Conservation (phyloP, 2,888 invertebrate species). For the Camponotus fellah region DNA sequence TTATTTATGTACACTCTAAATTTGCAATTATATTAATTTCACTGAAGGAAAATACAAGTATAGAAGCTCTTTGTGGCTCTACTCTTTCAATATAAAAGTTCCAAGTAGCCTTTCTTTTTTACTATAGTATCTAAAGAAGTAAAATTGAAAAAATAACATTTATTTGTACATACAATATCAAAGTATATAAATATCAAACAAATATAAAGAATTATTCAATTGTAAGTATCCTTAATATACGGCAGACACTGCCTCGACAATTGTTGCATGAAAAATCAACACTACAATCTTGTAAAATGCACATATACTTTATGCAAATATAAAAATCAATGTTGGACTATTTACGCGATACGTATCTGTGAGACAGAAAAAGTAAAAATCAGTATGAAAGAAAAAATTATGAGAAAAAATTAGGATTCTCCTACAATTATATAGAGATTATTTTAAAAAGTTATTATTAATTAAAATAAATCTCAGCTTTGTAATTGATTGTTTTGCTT, state of each 20-base stretch:
- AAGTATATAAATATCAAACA: conserved; percentile 68
- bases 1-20: conserved; percentile 76
- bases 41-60: conserved; percentile 65
- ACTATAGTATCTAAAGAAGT: conserved; percentile 49
- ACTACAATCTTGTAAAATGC: conserved; percentile 58
- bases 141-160: conserved; percentile 70
- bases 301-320: conserved; percentile 53
- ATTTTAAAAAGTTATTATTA: conserved; percentile 83
- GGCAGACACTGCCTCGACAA: conserved; percentile 58
- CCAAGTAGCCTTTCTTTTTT: conserved; percentile 66
- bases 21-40: conserved; percentile 62
- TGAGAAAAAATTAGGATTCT: too few species aligned
- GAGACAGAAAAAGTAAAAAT: conserved; percentile 55
- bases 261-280: conserved; percentile 58
- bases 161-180: conserved; percentile 78
- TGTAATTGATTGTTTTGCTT: conserved; percentile 76
- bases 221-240: conserved; percentile 61
- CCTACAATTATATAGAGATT: conserved; percentile 84
- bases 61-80: conserved; percentile 55
- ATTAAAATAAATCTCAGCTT: conserved; percentile 85
- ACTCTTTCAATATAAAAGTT: conserved; percentile 66
- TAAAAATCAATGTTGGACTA: conserved; percentile 56
- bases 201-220: conserved; percentile 64
- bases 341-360: conserved; percentile 58
- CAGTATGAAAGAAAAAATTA: conserved; percentile 60